A percentile compares a stretch with the other conserved stretches of the same genome.
Evolutionary conservation across 2,888 invertebrate genomes (phyloP).

Genomic region (Eucera pruinosa): DNA sequence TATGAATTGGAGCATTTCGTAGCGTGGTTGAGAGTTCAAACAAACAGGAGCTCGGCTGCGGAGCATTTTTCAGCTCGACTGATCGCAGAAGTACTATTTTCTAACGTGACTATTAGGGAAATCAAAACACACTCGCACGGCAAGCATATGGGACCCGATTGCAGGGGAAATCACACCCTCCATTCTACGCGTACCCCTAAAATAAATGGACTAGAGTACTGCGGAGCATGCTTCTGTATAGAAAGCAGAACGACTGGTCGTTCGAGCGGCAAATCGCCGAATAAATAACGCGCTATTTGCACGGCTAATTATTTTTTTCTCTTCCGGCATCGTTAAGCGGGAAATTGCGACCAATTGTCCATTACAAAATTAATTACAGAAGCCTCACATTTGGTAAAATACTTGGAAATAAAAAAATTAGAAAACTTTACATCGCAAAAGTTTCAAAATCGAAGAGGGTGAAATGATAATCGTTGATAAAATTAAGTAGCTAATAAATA

Average conservation of each 20-base stretch:
- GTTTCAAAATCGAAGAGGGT: no score
- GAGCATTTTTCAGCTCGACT: conserved; percentile 51
- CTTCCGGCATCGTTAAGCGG: conserved; percentile 73
- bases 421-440: no score
- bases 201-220: conserved; percentile 81
- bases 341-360: conserved; percentile 70
- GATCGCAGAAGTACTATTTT: conserved; percentile 66
- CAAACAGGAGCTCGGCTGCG: conserved; percentile 45
- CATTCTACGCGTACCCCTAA: conserved; percentile 76
- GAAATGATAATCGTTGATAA: no score
- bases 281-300: conserved; percentile 81
- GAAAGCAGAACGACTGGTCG: conserved; percentile 75
- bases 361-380: no score
- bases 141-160: conserved; percentile 82
- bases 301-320: conserved; percentile 82
- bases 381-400: no score
- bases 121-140: conserved; percentile 82
- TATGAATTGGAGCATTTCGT: no score
- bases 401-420: no score
- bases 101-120: conserved; percentile 80
- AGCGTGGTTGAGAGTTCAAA: neutral
- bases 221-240: conserved; percentile 65
- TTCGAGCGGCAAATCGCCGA: conserved; percentile 80
- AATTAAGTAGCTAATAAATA: no score
- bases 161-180: conserved; percentile 78